Base-by-base conservation (phyloP, 2,888 invertebrate species). In the Cheilosia grossa region DNA sequence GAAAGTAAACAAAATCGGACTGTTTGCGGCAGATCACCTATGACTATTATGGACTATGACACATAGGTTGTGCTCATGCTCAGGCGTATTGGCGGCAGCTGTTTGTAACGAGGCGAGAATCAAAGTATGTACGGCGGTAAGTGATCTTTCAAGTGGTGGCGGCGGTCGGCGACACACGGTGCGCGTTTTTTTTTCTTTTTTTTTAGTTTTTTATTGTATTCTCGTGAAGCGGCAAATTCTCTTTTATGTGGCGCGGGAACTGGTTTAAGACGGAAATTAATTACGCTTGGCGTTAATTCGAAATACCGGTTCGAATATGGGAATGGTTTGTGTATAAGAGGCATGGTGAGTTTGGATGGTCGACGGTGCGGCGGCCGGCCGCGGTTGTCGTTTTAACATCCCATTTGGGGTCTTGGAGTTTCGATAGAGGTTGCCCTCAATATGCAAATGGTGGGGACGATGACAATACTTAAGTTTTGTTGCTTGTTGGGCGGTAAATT, bases 231-330 rank as follows among this genome's bases (percentile, higher is more conserved):
- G 85, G 85, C 75, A 21, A 81, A 77, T 85, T 81, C 72, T 67
- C 81, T 85, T 85, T 85, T 30, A 85, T 81, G 85, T 85, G 47
- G 70, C 75, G 81, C 85, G 81, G 85, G 85, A 85, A 85, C 85
- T 85, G 85, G 85, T 85, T 85, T 85, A 85, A 85, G 81, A 81
- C 87, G 87, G 87, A 88, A 88, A 88, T 88, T 88, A 88, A 88
- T 88, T 88, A 87, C 87, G 79, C 69, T 77, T 87, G 83, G 86
- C 87, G 87, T 87, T 87, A 87, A 87, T 86, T 80, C 80, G 81
- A 81, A 80, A 82, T 86, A 86, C 82, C 86, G 79, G 79, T 82
- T 79, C 82, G 72, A 82, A 67, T 75, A 64, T 64, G 64, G 49
- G 61, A 74, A 79, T 74, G 78, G 49, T 56, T 49, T 70, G 15